A percentile compares a stretch with the other conserved stretches of the same genome.
Evolutionary conservation across 1,140 invertebrate species (phyloP).

Genomic region (Drosophila littoralis): DNA sequence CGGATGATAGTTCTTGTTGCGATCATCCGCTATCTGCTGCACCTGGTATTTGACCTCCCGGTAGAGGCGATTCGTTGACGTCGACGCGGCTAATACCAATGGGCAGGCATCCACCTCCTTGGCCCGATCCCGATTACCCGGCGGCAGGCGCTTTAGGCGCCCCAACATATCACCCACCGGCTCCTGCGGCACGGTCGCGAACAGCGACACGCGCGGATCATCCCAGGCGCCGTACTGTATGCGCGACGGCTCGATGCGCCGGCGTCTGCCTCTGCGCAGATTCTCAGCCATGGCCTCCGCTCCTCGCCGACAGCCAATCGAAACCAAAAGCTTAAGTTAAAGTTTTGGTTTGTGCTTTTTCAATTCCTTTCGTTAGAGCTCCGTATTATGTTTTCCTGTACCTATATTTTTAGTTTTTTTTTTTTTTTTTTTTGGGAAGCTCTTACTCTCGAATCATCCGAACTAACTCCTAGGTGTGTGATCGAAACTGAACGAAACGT

Average conservation of each 20-base stretch:
- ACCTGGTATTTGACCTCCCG: constrained; percentile 55
- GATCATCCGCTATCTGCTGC: constrained; percentile 57
- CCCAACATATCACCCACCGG: constrained; percentile 52
- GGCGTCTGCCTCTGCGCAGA: constrained; percentile 12
- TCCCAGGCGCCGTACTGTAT: constrained; percentile 55
- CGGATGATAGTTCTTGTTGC: constrained; percentile 35
- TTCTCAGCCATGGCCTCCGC: constrained; percentile 2
- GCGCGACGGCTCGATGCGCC: constrained; percentile 20
- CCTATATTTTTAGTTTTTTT: neutral
- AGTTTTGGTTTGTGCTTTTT: neutral
- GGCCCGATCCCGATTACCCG: neutral
- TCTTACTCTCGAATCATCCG: constrained; percentile 8
- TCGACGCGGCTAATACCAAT: constrained; percentile 13
- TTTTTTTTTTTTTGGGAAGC: neutral
- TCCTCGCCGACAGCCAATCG: no score
- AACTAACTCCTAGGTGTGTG: constrained; percentile 26
- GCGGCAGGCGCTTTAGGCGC: constrained; percentile 29
- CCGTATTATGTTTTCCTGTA: neutral
- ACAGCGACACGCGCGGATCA: constrained; percentile 52
- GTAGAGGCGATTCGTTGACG: constrained; percentile 23
- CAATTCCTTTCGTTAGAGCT: no score
- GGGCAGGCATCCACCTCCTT: constrained; percentile 41
- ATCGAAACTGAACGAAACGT: constrained; percentile 36
- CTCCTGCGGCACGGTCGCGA: constrained; percentile 57
- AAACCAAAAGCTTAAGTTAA: no score